Base-by-base conservation (phyloP, 1,140 invertebrate genomes). In the Sweltsa coloradensis region DNA sequence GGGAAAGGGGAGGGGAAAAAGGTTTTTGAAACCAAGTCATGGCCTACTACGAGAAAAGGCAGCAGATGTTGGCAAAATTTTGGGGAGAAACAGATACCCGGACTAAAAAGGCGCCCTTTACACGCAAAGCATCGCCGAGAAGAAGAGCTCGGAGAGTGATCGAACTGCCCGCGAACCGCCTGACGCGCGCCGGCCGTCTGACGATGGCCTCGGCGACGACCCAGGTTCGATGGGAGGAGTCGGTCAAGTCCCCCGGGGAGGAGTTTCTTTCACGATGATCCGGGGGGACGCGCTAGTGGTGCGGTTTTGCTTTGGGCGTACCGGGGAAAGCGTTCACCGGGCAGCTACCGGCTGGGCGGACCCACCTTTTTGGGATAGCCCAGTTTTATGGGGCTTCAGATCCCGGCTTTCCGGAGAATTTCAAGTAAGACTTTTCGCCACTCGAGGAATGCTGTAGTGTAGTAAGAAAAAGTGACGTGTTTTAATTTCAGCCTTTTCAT, bases 201-300 rank as follows among this genome's bases (percentile, higher is more conserved):
- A 92, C 87, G 2, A 78, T 83, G 5, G 89, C 89, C n/a, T 65
- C 93, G 1, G 79, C 81, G 1, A 85, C 90, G 58, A 89, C 92
- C 61, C 80, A 89, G 63, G 69, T 79, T 4, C 71, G 86, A 34
- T 94, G 89, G 89, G 74, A 82, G 49, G 72, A 82, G 45, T 75
- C 73, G 31, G 80, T 88, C 5, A 69, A 77, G 64, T 83, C 60
- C 25, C 58, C 74, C 24, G 64, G 67, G 47, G 57, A 50, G 7
- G 62, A 77, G 52, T 72, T 84, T 39, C 57, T 72, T n/a, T n/a
- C 36, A 84, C 85, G 64, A 64, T 84, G 3, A 76, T 76, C 0
- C n/a, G n/a, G n/a, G 86, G 89, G 0, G 87, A 93, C 63, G 81
- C 86, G 5, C 69, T 94, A 39, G 72, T 93, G 9, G 85, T 85